phyloP scores from a whole-genome alignment of 1,140 invertebrate genomes.

The Drosophila persimilis region DNA sequence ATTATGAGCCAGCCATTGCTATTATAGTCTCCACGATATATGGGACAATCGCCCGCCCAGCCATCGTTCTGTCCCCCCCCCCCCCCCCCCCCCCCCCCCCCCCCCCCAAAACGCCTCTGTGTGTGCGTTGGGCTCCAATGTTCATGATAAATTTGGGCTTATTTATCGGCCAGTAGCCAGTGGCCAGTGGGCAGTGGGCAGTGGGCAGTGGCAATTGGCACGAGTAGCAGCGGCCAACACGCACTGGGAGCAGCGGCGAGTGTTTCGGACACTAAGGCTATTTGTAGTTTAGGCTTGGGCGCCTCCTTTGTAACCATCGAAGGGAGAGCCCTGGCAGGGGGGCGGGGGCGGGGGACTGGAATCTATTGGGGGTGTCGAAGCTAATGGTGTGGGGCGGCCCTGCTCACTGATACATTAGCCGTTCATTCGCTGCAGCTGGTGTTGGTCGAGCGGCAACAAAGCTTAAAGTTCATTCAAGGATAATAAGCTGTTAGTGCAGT shows the following conservation, averaged over 20 bases:
- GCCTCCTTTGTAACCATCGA: conserved; percentile 5
- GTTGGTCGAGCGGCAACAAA: conserved; percentile 33
- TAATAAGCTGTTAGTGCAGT: conserved; percentile 43
- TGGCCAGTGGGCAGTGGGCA: conserved; percentile 40
- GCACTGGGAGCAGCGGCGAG: conserved; percentile 29
- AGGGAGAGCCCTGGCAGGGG: too few species aligned
- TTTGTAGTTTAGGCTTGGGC: conserved; percentile 56
- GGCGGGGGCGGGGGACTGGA: background rate
- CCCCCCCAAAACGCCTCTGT: background rate
- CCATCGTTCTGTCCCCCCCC: too few species aligned
- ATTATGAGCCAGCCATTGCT: conserved; percentile 71
- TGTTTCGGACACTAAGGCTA: conserved; percentile 59
- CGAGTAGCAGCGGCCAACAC: conserved; percentile 16
- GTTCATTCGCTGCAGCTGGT: conserved; percentile 53
- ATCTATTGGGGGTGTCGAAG: conserved; percentile 46
- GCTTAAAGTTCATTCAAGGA: conserved; percentile 59
- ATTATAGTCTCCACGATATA: conserved; percentile 75
- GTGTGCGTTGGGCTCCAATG: conserved; percentile 42
- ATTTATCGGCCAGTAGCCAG: conserved; percentile 58
- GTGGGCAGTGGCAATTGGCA: conserved; percentile 54
- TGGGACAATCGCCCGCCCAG: conserved; percentile 29
- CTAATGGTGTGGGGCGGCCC: conserved; percentile 52
- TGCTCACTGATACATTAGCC: conserved; percentile 66
- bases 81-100: too few species aligned
- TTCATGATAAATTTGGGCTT: conserved; percentile 79